Evolutionary conservation across 2,797 vertebrate species (phyloP).

Genomic region (Acomys russatus): DNA sequence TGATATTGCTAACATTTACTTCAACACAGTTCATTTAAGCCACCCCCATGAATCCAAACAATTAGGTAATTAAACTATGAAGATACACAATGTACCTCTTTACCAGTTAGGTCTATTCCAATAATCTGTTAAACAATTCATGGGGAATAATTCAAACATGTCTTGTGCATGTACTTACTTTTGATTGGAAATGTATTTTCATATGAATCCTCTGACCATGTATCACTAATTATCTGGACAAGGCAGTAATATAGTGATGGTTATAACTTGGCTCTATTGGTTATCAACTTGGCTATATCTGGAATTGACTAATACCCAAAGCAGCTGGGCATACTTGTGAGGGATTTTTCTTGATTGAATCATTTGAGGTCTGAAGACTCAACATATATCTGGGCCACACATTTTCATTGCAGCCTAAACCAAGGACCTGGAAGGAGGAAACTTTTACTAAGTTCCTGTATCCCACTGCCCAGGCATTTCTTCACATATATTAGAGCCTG

Average conservation of each 20-base stretch:
- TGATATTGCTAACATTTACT: constrained; percentile 76
- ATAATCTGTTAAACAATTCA: background rate
- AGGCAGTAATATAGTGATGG: background rate
- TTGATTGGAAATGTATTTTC: constrained; percentile 33
- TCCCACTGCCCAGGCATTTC: background rate
- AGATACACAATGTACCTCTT: background rate
- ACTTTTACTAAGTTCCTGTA: background rate
- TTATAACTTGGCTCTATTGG: background rate
- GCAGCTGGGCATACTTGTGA: background rate
- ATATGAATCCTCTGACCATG: background rate
- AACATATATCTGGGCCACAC: background rate
- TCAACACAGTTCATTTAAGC: constrained; percentile 70
- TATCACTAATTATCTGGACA: background rate
- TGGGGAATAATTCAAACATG: background rate
- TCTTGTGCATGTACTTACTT: background rate
- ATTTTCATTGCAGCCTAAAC: background rate
- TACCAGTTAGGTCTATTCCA: background rate
- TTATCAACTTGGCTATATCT: background rate
- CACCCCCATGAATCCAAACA: constrained; percentile 68
- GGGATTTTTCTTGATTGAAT: background rate
- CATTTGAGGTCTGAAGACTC: background rate
- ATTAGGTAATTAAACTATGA: constrained; percentile 55
- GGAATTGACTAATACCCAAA: background rate
- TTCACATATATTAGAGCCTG: background rate
- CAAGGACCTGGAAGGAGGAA: background rate